A percentile compares a stretch with the other conserved stretches of the same genome.
These are phyloP conservation scores for Adelges cooleyi DNA, from an alignment of 1,140 invertebrate genomes.

Conservation along the genomic window DNA sequence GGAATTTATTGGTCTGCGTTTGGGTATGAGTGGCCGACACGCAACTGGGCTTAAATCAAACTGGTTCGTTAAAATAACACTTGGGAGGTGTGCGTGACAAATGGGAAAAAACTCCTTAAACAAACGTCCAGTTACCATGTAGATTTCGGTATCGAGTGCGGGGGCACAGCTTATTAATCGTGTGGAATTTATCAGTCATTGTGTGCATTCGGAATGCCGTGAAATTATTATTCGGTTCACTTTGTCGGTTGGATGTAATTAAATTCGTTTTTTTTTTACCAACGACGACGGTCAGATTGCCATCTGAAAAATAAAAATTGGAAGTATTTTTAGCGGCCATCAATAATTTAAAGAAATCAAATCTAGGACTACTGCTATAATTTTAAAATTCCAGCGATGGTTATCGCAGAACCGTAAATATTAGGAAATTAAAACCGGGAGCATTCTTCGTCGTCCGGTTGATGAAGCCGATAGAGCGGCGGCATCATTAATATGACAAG, in stretches of 20 bases:
- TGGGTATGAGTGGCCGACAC: background rate
- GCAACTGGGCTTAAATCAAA: background rate
- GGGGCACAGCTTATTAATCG: no score
- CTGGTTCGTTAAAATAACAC: constrained; percentile 8
- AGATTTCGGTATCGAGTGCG: no score
- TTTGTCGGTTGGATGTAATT: background rate
- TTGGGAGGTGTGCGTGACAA: constrained; percentile 5
- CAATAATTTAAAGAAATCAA: no score
- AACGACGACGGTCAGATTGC: no score
- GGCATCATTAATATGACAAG: constrained; percentile 2
- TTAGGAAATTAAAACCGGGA: constrained; percentile 16
- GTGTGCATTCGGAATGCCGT: no score
- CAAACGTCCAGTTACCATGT: background rate
- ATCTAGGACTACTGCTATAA: constrained; percentile 14
- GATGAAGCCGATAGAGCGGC: constrained; percentile 13
- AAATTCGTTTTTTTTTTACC: background rate
- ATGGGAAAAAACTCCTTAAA: background rate
- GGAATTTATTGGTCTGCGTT: background rate
- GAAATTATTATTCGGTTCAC: no score
- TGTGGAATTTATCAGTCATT: no score
- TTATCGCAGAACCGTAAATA: background rate
- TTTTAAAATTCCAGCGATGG: constrained; percentile 8
- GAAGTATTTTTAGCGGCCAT: no score
- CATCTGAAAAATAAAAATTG: no score
- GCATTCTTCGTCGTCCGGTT: background rate